phyloP scores from a whole-genome alignment of 2,113 vertebrate species.

The Ceyx melanurus region DNA sequence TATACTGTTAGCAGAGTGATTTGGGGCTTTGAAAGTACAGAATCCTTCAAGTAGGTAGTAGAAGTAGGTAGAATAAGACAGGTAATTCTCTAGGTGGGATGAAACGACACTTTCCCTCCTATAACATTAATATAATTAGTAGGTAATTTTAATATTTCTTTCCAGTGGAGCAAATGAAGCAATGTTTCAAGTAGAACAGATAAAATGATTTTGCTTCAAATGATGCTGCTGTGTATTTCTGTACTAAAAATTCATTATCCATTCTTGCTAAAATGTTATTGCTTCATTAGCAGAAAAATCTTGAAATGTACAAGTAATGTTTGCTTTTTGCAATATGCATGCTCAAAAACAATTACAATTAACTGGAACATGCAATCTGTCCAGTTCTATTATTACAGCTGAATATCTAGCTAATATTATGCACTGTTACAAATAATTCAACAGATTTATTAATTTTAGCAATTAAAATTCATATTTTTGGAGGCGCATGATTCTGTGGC shows the following conservation, averaged over 20 bases:
- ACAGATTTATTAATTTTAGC: neutral
- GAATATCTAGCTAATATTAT: slow-evolving; percentile 16
- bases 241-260: slow-evolving; percentile 7
- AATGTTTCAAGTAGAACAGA: neutral
- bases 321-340: slow-evolving; percentile 29
- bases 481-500: neutral
- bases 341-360: slow-evolving; percentile 35
- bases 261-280: neutral
- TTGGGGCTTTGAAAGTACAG: neutral
- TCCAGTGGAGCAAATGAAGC: neutral
- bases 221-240: neutral
- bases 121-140: neutral
- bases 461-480: neutral
- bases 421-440: slow-evolving; percentile 20
- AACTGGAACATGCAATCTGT: slow-evolving; percentile 26
- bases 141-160: neutral
- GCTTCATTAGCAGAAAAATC: slow-evolving; percentile 32
- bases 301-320: neutral
- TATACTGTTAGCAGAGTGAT: neutral
- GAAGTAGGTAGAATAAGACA: neutral
- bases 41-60: neutral
- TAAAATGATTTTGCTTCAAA: slow-evolving; percentile 28
- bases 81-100: neutral
- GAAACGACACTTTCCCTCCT: neutral
- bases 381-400: slow-evolving; percentile 11